A percentile compares a stretch with the other conserved stretches of the same genome.
phyloP scores from a whole-genome alignment of 2,113 vertebrate genomes.

The Zosterops japonicus region DNA sequence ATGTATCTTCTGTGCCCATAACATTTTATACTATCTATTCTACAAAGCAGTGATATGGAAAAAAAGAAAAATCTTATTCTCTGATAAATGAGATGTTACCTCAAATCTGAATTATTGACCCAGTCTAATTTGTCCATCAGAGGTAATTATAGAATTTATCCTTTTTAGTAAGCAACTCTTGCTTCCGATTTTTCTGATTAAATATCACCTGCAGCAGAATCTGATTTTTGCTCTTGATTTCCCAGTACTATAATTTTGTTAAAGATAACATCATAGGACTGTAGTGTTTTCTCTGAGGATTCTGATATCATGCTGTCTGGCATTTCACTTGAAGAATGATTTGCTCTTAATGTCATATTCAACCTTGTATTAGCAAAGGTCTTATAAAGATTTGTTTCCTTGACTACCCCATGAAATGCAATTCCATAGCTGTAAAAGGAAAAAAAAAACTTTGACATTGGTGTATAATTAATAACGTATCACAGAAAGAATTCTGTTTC shows the following conservation, averaged over 20 bases:
- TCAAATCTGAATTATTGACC: not conserved
- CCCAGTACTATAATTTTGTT: not conserved
- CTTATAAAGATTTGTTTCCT: slow-evolving; percentile 37
- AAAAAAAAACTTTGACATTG: not conserved
- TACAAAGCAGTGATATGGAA: not conserved
- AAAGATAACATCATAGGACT: not conserved
- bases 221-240: not conserved
- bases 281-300: not conserved
- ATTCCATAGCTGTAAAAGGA: not conserved
- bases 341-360: not conserved
- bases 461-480: not conserved
- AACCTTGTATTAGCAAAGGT: not conserved
- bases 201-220: not conserved
- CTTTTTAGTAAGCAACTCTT: not conserved
- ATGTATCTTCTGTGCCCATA: not conserved
- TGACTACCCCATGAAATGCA: not conserved
- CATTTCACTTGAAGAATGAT: slow-evolving; percentile 14
- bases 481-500: not conserved
- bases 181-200: not conserved
- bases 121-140: not conserved
- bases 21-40: not conserved
- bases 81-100: not conserved
- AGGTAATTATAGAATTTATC: not conserved
- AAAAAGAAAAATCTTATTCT: not conserved
- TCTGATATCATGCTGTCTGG: not conserved